Base-by-base conservation (phyloP, 2,797 vertebrate genomes). In the Helarctos malayanus region DNA sequence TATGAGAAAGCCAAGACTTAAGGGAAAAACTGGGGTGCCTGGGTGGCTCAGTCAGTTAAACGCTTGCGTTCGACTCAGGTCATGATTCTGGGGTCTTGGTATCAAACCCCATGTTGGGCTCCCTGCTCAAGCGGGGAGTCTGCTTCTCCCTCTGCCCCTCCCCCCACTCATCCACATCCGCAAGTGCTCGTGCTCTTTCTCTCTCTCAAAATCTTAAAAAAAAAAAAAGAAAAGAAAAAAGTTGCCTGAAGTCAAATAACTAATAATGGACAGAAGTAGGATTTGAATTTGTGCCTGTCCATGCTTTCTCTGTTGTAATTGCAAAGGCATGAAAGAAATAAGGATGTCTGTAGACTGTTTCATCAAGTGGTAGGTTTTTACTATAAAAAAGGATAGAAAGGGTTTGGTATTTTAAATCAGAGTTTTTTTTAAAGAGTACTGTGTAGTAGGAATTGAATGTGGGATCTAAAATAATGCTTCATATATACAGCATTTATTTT, bases 261-360 rank as follows among this genome's bases (percentile, higher is more conserved):
- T 80, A 69, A 71, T 71, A 85, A 81, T 69, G 69, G 59, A 91
- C 21, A 89, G n/a, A 95, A 57, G 23, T 80, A 76, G 54, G 15
- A 32, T 94, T 95, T 92, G 45, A 79, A 21, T 97, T 83, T 91
- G 27, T 95, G 7, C 35, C 47, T 88, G 5, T 88, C 3, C 27
- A 3, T 71, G 21, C 38, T 25, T 73, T 92, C 10, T 91, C 14
- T 27, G 61, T 93, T 93, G 38, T 38, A 9, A 47, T 49, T 94
- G n/a, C 63, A 92, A 85, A 96, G 89, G 63, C 13, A 79, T 54
- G 23, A 82, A 91, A 41, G 25, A 93, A 96, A 49, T 83, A 10
- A 91, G 54, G 47, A 25, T 89, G 15, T 91, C 16, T 61, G 3
- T 61, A 90, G 41, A 84, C 29, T 57, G 19, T 80, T 95, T 89